Evolutionary conservation across 2,797 vertebrate genomes (phyloP).

Genomic region (Cephalopachus bancanus): DNA sequence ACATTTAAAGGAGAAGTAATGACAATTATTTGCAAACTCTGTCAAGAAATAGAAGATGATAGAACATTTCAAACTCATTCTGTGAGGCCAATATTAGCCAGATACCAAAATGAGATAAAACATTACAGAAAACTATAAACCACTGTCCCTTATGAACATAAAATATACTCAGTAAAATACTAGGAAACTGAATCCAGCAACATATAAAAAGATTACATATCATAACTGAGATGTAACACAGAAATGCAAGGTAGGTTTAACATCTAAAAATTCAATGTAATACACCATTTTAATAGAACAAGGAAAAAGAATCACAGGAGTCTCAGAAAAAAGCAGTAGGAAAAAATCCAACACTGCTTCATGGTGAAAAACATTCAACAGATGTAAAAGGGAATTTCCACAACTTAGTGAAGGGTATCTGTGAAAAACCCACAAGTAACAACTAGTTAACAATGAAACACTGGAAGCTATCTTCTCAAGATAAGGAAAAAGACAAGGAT

Average conservation of each 20-base stretch:
- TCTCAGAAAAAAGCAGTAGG: constrained; percentile 20
- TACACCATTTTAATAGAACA: not conserved
- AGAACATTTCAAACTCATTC: no score
- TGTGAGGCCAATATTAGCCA: no score
- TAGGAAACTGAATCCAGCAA: not conserved
- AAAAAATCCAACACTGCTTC: not conserved
- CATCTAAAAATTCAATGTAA: no score
- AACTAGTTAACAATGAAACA: not conserved
- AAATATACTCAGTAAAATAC: not conserved
- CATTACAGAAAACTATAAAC: not conserved
- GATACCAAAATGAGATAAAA: no score
- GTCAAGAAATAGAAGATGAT: no score
- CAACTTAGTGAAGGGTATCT: not conserved
- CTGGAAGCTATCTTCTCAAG: not conserved
- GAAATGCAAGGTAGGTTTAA: not conserved
- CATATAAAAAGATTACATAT: not conserved
- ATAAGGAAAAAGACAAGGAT: not conserved
- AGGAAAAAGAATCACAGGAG: not conserved
- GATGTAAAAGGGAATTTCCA: not conserved
- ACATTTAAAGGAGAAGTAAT: no score
- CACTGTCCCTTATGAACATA: not conserved
- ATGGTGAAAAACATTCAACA: not conserved
- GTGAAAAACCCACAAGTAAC: not conserved
- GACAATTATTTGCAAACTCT: no score
- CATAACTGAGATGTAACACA: not conserved